Conservation (phyloP, 1,140 invertebrate species). For the Lordiphosa collinella region DNA sequence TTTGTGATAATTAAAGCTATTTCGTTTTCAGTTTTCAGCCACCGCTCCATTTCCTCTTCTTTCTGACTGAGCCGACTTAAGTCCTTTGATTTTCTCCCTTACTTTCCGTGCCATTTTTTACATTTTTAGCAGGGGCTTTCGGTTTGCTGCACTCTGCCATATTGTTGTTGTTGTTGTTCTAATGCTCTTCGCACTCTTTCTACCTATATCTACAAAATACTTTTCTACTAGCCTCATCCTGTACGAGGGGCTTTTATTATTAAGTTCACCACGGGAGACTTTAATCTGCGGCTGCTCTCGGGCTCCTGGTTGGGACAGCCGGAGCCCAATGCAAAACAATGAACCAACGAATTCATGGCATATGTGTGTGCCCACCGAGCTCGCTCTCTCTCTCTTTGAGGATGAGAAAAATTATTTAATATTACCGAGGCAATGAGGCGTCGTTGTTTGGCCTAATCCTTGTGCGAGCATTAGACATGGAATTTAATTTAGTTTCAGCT, state of each 20-base stretch:
- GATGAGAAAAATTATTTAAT: conserved; percentile 72
- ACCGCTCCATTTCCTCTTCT: too few species aligned
- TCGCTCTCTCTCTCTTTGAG: conserved; percentile 5
- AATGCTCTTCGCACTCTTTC: conserved; percentile 48
- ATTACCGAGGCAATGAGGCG: conserved; percentile 64
- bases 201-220: conserved; percentile 40
- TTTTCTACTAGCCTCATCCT: conserved; percentile 44
- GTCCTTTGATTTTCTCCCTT: conserved; percentile 42
- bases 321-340: conserved; percentile 66
- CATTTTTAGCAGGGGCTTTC: conserved; percentile 35
- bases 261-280: conserved; percentile 76
- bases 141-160: conserved; percentile 24
- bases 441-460: conserved; percentile 72
- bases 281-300: conserved; percentile 62
- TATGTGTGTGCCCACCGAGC: conserved; percentile 39
- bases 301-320: conserved; percentile 38
- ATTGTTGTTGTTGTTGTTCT: conserved; percentile 39
- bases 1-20: too few species aligned
- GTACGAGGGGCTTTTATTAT: conserved; percentile 68
- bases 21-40: too few species aligned
- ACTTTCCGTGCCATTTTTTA: conserved; percentile 19
- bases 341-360: conserved; percentile 69
- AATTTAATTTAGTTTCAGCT: conserved; percentile 68
- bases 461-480: conserved; percentile 73
- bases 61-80: conserved; percentile 59